Evolutionary conservation across 2,113 vertebrate species (phyloP), one percentile per base, ranked within the genome.

Genomic region (Sander lucioperca): DNA sequence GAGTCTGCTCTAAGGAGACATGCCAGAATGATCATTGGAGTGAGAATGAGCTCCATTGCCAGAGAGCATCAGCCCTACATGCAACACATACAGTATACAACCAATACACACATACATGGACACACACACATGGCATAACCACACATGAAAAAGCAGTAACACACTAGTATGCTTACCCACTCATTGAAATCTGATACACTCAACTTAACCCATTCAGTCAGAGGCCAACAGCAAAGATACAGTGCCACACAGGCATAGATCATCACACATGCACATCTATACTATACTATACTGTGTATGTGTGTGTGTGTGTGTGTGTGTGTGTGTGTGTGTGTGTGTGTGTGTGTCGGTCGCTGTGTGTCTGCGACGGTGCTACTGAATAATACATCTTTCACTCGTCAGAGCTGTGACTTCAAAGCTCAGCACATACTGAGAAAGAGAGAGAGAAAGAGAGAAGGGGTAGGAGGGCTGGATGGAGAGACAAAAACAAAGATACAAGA

Each of bases 311-410:
- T 59, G 30, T 82, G 70, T 50, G 30, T 57, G 50, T 76, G 80
- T 83, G 68, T 78, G 86, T 88, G 89, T 51, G 79, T 59, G 23
- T 83, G 71, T 72, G 61, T 54, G 30, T 83, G 68, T 51, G 33
- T 33, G 33, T 33, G 27, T 30, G 2, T 25, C 1, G n/a, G 23
- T 59, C 65, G 59, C 80, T 15, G 33, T 77, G 79, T 84, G 66
- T 77, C 86, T 89, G 89, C 54, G 78, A 93, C 77, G 61, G 90
- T 77, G 81, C 88, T 93, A 39, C 90, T 95, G 94, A 95, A 96
- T 96, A 95, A 96, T 96, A 95, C 94, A 96, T 96, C 95, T 96
- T 93, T 94, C 92, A 93, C 94, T 94, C 86, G 93, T 95, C 94
- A 95, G 90, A 94, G 67, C 67, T 70, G 67, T 54, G 30, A 95